Evolutionary conservation across 2,888 invertebrate species (phyloP).

Genomic region (Caenorhabditis doughertyi): DNA sequence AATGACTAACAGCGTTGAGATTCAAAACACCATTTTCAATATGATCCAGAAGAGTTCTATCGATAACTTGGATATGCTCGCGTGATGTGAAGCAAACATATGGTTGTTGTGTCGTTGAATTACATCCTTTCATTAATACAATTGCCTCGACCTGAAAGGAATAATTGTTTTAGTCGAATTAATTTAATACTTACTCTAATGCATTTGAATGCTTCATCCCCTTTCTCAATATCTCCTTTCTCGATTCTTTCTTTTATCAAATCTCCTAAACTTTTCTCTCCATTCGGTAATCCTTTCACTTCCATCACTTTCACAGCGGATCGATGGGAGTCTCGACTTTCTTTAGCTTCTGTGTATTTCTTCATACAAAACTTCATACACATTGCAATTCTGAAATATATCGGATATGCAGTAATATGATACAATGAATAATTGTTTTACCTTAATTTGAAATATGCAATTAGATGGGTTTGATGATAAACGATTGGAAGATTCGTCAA

Average conservation of each 20-base stretch:
- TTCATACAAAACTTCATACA: no score
- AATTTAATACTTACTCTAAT: not conserved
- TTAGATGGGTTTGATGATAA: no score
- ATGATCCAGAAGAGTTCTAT: not conserved
- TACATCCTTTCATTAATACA: not conserved
- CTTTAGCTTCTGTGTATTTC: no score
- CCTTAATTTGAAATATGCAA: no score
- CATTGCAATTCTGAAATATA: no score
- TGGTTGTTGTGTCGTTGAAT: not conserved
- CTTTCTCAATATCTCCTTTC: not conserved
- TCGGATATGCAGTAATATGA: no score
- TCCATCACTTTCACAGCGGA: not conserved
- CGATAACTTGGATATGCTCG: not conserved
- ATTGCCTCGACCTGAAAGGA: not conserved
- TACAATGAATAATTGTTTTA: no score
- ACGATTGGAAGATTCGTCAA: no score
- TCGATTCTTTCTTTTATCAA: not conserved
- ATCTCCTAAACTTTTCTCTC: not conserved
- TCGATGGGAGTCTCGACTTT: not conserved
- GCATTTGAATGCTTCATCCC: not conserved
- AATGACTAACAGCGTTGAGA: not conserved
- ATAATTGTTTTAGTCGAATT: not conserved
- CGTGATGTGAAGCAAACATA: not conserved
- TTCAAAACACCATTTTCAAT: conserved; percentile 1
- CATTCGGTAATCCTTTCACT: not conserved